Percentiles rank a stretch among this genome's conserved stretches.
These are phyloP conservation scores for Balearica regulorum DNA, from an alignment of 2,797 vertebrate species.

Conservation along the genomic window DNA sequence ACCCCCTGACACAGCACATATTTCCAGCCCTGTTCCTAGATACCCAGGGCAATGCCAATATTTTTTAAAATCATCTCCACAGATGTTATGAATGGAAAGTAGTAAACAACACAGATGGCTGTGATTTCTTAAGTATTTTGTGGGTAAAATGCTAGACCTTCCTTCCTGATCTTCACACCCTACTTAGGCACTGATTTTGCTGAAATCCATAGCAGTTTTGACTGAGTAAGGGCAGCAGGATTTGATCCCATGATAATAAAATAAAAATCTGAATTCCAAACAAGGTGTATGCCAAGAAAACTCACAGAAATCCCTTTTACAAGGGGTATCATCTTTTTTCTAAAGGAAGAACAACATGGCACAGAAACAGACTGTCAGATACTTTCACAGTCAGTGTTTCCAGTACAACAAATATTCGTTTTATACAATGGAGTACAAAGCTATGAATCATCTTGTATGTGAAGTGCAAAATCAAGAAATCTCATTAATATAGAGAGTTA, in stretches of 20 bases:
- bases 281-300: background rate
- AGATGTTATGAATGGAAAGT: background rate
- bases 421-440: background rate
- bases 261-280: background rate
- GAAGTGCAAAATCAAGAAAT: background rate
- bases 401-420: background rate
- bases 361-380: background rate
- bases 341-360: background rate
- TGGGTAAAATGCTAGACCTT: background rate
- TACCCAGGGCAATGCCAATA: background rate
- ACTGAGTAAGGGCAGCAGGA: constrained; percentile 23
- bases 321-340: background rate
- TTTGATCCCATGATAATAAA: background rate
- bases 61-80: background rate
- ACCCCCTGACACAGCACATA: background rate
- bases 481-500: background rate
- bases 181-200: background rate
- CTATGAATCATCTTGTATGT: background rate
- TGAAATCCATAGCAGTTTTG: background rate
- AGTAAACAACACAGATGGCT: background rate
- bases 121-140: background rate
- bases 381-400: background rate
- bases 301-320: background rate
- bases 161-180: background rate
- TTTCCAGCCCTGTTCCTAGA: background rate